Evolutionary conservation across 53 echinoderm and acorn worm genomes (phyloP), one percentile per base, ranked within the genome.

Genomic region (Paelopatides confundens): DNA sequence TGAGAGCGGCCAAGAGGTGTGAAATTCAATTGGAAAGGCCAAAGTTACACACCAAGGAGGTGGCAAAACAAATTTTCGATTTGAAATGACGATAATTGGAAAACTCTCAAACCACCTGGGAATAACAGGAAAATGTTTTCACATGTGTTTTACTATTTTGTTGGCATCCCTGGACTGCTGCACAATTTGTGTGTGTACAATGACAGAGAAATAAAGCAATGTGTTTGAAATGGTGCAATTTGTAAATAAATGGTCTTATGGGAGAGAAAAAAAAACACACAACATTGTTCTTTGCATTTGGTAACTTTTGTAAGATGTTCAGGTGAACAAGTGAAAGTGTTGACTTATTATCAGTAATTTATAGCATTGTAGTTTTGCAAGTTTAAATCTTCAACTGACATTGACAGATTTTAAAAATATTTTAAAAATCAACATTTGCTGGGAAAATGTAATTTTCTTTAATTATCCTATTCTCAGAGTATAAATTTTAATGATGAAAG

Each of bases 11-110:
- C 40, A 35, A 62, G 17, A 83, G 84, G 84, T 83, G 84, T 65
- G 84, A 83, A 83, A 83, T 83, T 83, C 84, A 83, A 83, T 83
- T 83, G 84, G 84, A 83, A 83, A 83, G 84, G 84, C 84, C 84
- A 83, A 46, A 83, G 64, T 64, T 63, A 83, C 84, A 83, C 84
- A 43, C 84, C 63, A 33, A 40, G 64, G 84, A 83, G 84, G 84
- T 83, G 84, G 65, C 63, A 83, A 83, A 83, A 83, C 84, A 83
- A 83, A 83, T 83, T 83, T 83, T 65, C 84, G 65, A 83, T 65
- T 65, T 65, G 65, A 83, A 83, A 83, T 83, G 84, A 83, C 38
- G 84, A 83, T 83, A 83, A 83, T 83, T 83, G 65, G 84, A 83
- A 83, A 83, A 83, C 40, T 83, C 84, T 36, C 36, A 62, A 35